Conservation (phyloP, 2,888 invertebrate genomes). For the Gymnosoma rotundatum region DNA sequence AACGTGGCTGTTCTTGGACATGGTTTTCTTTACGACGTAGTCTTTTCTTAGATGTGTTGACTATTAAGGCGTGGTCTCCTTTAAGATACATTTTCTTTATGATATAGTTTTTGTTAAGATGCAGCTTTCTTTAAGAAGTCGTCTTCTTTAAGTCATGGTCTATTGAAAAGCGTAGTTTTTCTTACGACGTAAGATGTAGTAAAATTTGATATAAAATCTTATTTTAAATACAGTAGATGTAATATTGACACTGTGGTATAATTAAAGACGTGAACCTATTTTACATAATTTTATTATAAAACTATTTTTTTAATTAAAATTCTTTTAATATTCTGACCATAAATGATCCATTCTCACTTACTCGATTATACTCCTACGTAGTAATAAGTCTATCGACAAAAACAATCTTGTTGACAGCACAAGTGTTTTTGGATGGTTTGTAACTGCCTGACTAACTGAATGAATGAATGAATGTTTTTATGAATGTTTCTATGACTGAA, state of each 20-base stretch:
- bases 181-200: too few species aligned
- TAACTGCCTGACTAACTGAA: not conserved
- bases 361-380: not conserved
- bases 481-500: not conserved
- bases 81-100: not conserved
- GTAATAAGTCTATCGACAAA: constrained; percentile 38
- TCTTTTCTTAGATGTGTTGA: not conserved
- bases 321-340: not conserved
- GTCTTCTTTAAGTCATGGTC: too few species aligned
- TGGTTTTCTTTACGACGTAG: not conserved
- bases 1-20: too few species aligned
- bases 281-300: not conserved
- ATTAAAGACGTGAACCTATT: too few species aligned
- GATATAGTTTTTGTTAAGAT: not conserved
- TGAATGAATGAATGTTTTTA: not conserved
- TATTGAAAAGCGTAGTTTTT: too few species aligned
- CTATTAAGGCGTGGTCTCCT: not conserved
- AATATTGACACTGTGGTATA: too few species aligned
- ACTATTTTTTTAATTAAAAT: not conserved
- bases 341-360: constrained; percentile 3
- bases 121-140: not conserved
- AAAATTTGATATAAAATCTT: too few species aligned
- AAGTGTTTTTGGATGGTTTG: constrained; percentile 52
- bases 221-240: too few species aligned
- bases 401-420: constrained; percentile 52